Evolutionary conservation across 2,113 vertebrate species (phyloP).

Genomic region (pig (Sus scrofa)): DNA sequence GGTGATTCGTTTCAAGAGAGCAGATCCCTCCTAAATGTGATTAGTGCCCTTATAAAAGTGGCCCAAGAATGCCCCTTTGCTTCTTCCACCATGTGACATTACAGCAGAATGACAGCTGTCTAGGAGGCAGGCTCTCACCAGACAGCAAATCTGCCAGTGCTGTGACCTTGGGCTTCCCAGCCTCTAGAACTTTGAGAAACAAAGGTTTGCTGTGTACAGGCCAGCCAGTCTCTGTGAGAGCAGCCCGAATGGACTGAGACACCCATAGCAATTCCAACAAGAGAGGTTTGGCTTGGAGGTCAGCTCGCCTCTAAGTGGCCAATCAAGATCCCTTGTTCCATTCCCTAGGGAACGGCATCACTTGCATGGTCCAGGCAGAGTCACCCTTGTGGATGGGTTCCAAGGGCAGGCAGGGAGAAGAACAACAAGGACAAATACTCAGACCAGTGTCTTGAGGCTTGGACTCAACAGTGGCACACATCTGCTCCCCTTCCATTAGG

Average conservation of each 20-base stretch:
- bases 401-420: not conserved
- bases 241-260: not conserved
- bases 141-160: not conserved
- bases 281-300: not conserved
- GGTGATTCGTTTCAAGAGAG: not conserved
- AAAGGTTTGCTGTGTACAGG: not conserved
- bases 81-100: not conserved
- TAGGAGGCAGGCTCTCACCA: not conserved
- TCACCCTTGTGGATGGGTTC: not conserved
- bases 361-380: not conserved
- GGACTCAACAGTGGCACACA: not conserved
- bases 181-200: not conserved
- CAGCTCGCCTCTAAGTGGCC: not conserved
- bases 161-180: not conserved
- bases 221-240: not conserved
- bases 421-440: not conserved
- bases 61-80: not conserved
- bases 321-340: not conserved
- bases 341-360: not conserved
- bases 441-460: not conserved
- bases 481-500: not conserved
- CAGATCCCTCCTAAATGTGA: not conserved
- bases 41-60: not conserved
- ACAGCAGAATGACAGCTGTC: not conserved
- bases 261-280: not conserved